phyloP scores from a whole-genome alignment of 1,140 invertebrate species.

The Macrosteles quadrilineatus region DNA sequence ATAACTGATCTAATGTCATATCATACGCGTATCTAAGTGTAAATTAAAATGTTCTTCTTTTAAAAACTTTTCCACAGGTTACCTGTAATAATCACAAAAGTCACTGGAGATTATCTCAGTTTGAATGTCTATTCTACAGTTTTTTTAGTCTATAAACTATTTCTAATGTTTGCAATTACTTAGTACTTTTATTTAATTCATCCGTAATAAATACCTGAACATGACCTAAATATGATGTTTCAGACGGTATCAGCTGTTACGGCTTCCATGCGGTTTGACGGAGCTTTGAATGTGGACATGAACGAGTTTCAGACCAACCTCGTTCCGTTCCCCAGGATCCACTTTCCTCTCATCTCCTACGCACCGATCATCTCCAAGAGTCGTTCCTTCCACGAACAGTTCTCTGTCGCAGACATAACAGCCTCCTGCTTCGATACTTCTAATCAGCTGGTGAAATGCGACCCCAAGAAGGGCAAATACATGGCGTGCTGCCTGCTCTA shows the following conservation, averaged over 20 bases:
- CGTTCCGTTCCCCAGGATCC: conserved; percentile 57
- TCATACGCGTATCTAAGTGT: no score
- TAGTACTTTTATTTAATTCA: no score
- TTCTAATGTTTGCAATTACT: no score
- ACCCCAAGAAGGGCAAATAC: conserved; percentile 50
- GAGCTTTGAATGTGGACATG: conserved; percentile 67
- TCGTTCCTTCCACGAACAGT: conserved; percentile 52
- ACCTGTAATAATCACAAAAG: no score
- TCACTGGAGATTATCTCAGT: no score
- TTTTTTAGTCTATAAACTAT: no score
- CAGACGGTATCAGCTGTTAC: conserved; percentile 67
- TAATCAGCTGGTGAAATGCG: conserved; percentile 61
- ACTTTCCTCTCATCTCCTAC: conserved; percentile 59
- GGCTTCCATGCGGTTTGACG: conserved; percentile 67
- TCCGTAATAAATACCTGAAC: no score
- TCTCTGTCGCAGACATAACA: conserved; percentile 66
- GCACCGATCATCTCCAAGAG: conserved; percentile 55
- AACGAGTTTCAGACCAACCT: conserved; percentile 66
- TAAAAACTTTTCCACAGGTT: no score
- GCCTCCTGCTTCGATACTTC: conserved; percentile 76
- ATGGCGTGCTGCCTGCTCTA: conserved; percentile 64
- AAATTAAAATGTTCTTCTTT: no score
- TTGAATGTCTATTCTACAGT: no score
- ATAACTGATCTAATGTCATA: no score
- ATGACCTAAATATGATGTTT: no score